Base-by-base conservation (phyloP, 2,797 vertebrate genomes). In the Acropternis orthonyx region DNA sequence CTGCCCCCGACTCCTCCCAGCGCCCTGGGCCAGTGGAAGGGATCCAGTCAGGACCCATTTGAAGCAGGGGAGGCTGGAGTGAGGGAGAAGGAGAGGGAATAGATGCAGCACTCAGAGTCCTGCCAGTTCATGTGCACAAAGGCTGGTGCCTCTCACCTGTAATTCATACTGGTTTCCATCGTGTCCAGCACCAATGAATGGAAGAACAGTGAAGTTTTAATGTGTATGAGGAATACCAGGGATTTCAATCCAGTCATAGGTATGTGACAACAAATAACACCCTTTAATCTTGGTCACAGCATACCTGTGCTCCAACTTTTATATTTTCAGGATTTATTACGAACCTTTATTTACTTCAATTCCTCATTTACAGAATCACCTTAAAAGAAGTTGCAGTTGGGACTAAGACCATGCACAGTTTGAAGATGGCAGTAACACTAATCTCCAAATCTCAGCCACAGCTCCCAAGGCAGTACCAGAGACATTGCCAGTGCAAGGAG, bases 1-100 rank as follows among this genome's bases (percentile, higher is more conserved):
- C 28, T 77, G 28, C 2, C 23, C 51, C 23, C 0, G 0, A 12
- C 11, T 77, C 37, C 34, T 26, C 46, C 19, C 27, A 52, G 52
- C 28, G 73, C 28, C 32, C 52, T 26, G 28, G 26, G 7, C 11
- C 7, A 5, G 15, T 0, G 11, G 37, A 34, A 78, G 8, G 36
- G 14, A 72, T 21, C 49, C 28, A 56, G 16, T 19, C 55, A 80
- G 44, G 8, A 74, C 28, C 34, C 44, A 4, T 24, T 10, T 36
- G 62, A 62, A 79, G 24, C 27, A 9, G 11, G 7, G 18, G 15
- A 76, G 58, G 30, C 0, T 85, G 43, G 26, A 61, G 9, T 8
- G 26, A 78, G 28, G 16, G 19, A 79, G 17, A 73, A 63, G 17
- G 12, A 81, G 14, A 15, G 65, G 30, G 43, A 77, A 59, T 1